Percentiles rank a stretch among this genome's conserved stretches.
Evolutionary conservation across 2,888 invertebrate genomes (phyloP).

Genomic region (Drosophila colorata): DNA sequence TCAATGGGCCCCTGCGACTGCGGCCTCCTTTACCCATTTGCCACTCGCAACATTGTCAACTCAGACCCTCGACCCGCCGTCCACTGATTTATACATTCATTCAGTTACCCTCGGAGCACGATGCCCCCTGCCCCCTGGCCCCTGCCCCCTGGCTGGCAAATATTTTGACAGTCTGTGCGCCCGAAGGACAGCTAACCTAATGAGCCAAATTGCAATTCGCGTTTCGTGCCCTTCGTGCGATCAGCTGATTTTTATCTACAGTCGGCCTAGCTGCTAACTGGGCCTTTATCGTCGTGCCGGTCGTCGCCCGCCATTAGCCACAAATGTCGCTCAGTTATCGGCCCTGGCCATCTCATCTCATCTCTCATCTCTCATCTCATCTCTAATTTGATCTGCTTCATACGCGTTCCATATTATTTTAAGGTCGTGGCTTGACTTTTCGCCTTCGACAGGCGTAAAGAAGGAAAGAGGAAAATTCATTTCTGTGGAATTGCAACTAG

Average conservation of each 20-base stretch:
- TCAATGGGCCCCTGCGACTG: constrained; percentile 70
- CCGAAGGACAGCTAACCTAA: constrained; percentile 31
- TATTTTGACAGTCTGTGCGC: constrained; percentile 54
- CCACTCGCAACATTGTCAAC: constrained; percentile 13
- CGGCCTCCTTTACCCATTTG: constrained; percentile 49
- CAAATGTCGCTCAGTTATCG: constrained; percentile 45
- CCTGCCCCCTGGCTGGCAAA: constrained; percentile 27
- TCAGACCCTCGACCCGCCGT: background rate
- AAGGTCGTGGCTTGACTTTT: background rate
- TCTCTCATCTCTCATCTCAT: background rate
- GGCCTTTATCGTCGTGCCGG: constrained; percentile 38
- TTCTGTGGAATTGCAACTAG: no score
- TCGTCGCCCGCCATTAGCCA: constrained; percentile 43
- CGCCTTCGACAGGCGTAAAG: no score
- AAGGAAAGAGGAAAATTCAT: no score
- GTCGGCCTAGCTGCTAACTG: constrained; percentile 30
- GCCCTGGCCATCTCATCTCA: constrained; percentile 8
- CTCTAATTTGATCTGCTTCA: background rate
- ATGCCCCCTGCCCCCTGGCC: constrained; percentile 4
- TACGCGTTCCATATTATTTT: no score
- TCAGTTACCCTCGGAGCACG: background rate
- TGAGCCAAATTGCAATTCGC: constrained; percentile 41
- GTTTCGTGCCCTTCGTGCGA: constrained; percentile 35
- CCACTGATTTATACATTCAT: no score
- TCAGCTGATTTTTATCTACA: constrained; percentile 43